Base-by-base conservation (phyloP, 1,140 invertebrate species). In the Pseudomyrmex pallidus region DNA sequence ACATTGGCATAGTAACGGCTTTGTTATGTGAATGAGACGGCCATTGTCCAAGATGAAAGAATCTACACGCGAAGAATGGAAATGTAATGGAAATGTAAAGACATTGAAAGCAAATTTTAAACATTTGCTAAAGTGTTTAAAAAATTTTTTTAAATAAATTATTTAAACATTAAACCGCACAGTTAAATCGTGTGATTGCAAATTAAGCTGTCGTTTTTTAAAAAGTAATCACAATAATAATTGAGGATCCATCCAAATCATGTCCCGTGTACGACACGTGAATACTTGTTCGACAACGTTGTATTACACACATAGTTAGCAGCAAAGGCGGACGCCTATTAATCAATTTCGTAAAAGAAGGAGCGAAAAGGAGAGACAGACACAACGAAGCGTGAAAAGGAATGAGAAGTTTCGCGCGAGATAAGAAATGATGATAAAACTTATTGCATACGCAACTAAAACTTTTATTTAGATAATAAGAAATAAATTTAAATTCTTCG, bases 1-100 rank as follows among this genome's bases (percentile, higher is more conserved):
- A 80, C 66, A 35, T n/a, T 22, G 54, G 13, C 67, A 83, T 61
- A 61, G 20, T 52, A 54, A 17, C 5, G 48, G 8, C n/a, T 59
- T 10, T 12, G 56, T 20, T 22, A 25, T 59, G 13, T 50, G n/a
- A 22, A 67, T 22, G 52, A 10, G 52, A 10, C 12, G 20, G 17
- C 44, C 20, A 25, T 35, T 67, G 70, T 59, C 17, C n/a, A 17
- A 13, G 5, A 35, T 52, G 25, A 17, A 8, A 20, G 20, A 35
- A 35, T 35, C 35, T 35, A 35, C 35, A 35, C 35, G 35, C 35
- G 35, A 35, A 7, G 35, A 35, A 35, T 35, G 35, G 35, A 52
- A 59, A 83, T 67, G 48, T 25, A 25, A 25, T 25, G 25, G 25
- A 25, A 25, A 25, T 4, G 35, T 46, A 25, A 7, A 25, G 12